A percentile compares a stretch with the other conserved stretches of the same genome.
Evolutionary conservation across 2,888 invertebrate species (phyloP).

Genomic region (Peribatodes rhomboidaria): DNA sequence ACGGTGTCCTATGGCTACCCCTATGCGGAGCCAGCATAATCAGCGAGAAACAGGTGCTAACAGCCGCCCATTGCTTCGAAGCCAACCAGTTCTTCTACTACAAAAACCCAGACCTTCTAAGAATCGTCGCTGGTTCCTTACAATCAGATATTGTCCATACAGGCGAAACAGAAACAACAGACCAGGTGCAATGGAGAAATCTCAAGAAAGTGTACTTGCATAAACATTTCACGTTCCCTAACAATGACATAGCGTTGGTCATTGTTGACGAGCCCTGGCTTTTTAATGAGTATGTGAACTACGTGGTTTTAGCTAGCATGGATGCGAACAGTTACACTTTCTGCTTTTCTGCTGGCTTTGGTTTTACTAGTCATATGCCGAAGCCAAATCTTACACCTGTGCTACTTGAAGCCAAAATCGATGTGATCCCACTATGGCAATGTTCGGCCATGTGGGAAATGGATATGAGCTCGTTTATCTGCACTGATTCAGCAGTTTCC

Average conservation of each 20-base stretch:
- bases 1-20: slow-evolving; percentile 58
- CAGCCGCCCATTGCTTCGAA: slow-evolving; percentile 78
- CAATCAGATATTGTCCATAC: slow-evolving; percentile 54
- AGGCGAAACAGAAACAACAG: slow-evolving; percentile 51
- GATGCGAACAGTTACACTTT: slow-evolving; percentile 53
- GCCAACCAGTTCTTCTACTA: slow-evolving; percentile 56
- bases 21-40: slow-evolving; percentile 74
- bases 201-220: slow-evolving; percentile 49
- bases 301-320: slow-evolving; percentile 47
- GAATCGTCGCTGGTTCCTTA: slow-evolving; percentile 64
- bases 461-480: slow-evolving; percentile 64
- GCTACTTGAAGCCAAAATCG: slow-evolving; percentile 60
- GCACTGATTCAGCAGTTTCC: slow-evolving; percentile 56
- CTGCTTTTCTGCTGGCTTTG: slow-evolving; percentile 66
- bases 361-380: slow-evolving; percentile 47
- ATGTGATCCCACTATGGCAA: slow-evolving; percentile 51
- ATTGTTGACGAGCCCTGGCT: slow-evolving; percentile 52
- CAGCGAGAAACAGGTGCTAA: slow-evolving; percentile 54
- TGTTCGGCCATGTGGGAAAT: slow-evolving; percentile 68
- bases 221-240: slow-evolving; percentile 52
- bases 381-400: slow-evolving; percentile 46
- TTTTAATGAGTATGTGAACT: slow-evolving; percentile 53
- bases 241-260: slow-evolving; percentile 65
- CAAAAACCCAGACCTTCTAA: slow-evolving; percentile 49
- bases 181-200: slow-evolving; percentile 51